Evolutionary conservation across 2,113 vertebrate species (phyloP).

Genomic region (Pterocles burchelli): DNA sequence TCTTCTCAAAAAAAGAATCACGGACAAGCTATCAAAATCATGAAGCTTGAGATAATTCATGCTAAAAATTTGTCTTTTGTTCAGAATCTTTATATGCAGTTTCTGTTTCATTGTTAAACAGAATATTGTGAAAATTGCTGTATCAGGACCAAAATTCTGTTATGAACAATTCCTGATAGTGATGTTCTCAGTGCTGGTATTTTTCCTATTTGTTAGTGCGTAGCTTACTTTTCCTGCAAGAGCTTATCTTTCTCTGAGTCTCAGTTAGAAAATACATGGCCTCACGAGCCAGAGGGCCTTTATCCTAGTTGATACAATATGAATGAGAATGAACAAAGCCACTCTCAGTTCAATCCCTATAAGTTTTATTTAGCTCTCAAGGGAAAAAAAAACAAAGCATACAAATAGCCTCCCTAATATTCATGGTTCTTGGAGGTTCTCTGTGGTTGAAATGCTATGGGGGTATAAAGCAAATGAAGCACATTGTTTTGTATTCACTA

Average conservation of each 20-base stretch:
- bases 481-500: neutral
- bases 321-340: neutral
- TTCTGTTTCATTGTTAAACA: neutral
- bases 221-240: neutral
- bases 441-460: neutral
- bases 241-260: neutral
- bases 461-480: neutral
- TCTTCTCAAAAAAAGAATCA: neutral
- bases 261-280: neutral
- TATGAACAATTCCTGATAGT: neutral
- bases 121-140: neutral
- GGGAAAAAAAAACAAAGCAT: neutral
- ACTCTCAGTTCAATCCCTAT: neutral
- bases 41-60: neutral
- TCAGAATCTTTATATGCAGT: neutral
- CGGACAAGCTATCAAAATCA: neutral
- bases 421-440: neutral
- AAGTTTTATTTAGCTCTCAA: neutral
- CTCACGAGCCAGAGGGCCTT: neutral
- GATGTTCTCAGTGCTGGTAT: neutral
- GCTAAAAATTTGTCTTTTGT: neutral
- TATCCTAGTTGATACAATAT: neutral
- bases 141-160: neutral
- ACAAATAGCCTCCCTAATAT: neutral
- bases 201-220: neutral